Evolutionary conservation across 2,797 vertebrate species (phyloP).

Genomic region (Rhincodon typus): DNA sequence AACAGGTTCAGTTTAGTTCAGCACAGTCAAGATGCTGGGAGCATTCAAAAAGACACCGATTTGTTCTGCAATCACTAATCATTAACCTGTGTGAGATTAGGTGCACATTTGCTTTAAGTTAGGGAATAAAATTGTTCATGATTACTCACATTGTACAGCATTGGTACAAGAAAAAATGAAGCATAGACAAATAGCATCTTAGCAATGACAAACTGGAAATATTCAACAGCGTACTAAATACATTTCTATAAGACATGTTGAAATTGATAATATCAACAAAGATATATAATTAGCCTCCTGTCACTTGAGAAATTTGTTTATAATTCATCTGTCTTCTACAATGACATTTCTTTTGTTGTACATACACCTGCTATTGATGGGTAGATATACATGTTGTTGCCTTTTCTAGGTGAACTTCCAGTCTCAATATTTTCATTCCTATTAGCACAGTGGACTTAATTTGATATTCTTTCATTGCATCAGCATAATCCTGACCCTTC

Average conservation of each 20-base stretch:
- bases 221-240: not conserved
- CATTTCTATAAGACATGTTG: not conserved
- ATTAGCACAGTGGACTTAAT: not conserved
- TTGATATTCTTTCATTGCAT: conserved; percentile 15
- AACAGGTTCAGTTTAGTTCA: not conserved
- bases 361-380: not conserved
- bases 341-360: not conserved
- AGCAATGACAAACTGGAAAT: not conserved
- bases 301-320: not conserved
- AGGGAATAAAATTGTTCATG: not conserved
- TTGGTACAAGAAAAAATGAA: not conserved
- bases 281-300: not conserved
- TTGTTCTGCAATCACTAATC: not conserved
- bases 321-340: not conserved
- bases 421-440: conserved; percentile 1
- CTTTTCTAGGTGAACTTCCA: not conserved
- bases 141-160: not conserved
- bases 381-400: not conserved
- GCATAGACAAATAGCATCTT: not conserved
- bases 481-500: not conserved
- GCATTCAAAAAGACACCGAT: not conserved
- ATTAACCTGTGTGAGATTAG: not conserved
- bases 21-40: not conserved
- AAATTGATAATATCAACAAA: not conserved
- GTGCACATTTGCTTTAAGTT: not conserved